Evolutionary conservation across 1,140 invertebrate species (phyloP).

Genomic region (Diabrotica undecimpunctata): DNA sequence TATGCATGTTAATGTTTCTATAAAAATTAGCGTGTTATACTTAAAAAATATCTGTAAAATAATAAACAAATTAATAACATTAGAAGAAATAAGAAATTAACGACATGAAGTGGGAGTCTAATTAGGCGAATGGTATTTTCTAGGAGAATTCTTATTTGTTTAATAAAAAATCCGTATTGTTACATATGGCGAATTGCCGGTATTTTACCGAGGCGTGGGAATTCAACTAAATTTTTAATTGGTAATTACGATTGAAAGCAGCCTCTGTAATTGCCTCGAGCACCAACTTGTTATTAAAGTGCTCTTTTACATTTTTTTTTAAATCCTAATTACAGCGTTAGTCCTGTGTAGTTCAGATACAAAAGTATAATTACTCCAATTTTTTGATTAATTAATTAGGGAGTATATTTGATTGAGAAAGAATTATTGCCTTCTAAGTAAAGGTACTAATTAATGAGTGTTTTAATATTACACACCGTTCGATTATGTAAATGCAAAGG

Average conservation of each 20-base stretch:
- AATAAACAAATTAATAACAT: too few species aligned
- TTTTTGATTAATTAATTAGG: background rate
- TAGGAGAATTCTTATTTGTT: too few species aligned
- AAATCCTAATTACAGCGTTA: background rate
- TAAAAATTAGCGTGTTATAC: too few species aligned
- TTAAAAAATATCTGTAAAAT: too few species aligned
- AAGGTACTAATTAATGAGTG: background rate
- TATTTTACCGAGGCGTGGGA: background rate
- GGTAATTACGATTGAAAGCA: background rate
- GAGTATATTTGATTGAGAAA: background rate
- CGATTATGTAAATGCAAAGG: too few species aligned
- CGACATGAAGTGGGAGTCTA: too few species aligned
- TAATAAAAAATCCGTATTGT: too few species aligned
- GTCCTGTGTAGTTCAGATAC: background rate
- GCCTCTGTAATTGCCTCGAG: constrained; percentile 1
- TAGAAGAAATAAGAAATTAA: too few species aligned
- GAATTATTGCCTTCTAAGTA: background rate
- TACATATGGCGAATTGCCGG: too few species aligned
- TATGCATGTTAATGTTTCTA: too few species aligned
- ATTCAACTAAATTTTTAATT: background rate
- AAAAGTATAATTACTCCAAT: background rate
- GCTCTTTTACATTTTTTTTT: background rate
- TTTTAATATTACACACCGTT: too few species aligned
- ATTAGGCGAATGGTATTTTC: too few species aligned
- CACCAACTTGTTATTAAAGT: constrained; percentile 1